Conservation (phyloP, 2,888 invertebrate genomes). For the Empis livida region DNA sequence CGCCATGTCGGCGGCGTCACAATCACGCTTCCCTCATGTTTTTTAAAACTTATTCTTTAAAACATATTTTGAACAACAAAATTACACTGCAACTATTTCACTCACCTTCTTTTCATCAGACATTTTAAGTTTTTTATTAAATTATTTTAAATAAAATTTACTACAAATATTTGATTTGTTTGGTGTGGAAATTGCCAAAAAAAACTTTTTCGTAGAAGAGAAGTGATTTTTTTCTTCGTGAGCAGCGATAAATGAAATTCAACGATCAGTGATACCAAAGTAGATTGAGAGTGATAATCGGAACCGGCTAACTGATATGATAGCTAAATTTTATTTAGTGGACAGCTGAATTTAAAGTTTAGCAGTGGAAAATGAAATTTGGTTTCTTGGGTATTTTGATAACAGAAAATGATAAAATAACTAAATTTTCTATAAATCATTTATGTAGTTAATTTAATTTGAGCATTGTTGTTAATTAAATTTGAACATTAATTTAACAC, state of each 20-base stretch:
- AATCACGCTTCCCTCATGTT: conserved; percentile 3
- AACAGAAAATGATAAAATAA: no score
- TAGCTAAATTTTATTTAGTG: no score
- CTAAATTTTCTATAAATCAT: no score
- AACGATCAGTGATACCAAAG: conserved; percentile 5
- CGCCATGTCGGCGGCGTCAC: conserved; percentile 8
- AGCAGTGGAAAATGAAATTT: no score
- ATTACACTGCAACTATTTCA: conserved; percentile 1
- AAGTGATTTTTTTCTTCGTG: neutral
- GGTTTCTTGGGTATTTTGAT: no score
- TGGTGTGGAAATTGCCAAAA: neutral
- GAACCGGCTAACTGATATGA: no score
- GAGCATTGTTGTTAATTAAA: no score
- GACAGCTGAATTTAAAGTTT: no score
- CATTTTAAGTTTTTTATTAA: conserved; percentile 17
- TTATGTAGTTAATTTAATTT: no score
- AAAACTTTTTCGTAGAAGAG: neutral
- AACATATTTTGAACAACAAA: conserved; percentile 1
- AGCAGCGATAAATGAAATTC: neutral
- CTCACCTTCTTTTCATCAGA: conserved; percentile 27
- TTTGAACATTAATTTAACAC: no score
- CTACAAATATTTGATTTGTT: neutral
- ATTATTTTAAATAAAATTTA: conserved; percentile 2
- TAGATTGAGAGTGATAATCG: neutral
- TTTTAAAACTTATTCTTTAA: neutral